Evolutionary conservation across 2,888 invertebrate genomes (phyloP).

Genomic region (Microctonus aethiopoides): DNA sequence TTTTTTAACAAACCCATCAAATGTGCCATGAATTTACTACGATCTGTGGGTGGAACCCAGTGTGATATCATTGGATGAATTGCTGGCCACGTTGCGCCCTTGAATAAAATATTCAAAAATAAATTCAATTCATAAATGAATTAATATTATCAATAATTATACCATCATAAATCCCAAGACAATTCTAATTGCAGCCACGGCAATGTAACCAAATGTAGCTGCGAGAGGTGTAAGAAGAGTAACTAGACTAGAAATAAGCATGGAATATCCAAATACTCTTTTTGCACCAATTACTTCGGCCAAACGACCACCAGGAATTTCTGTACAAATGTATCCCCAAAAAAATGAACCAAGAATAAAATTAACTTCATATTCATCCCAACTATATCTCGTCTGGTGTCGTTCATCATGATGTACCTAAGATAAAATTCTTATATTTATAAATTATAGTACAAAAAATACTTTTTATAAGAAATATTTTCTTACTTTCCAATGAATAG

Average conservation of each 20-base stretch:
- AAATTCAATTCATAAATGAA: slow-evolving; percentile 32
- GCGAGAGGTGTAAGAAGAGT: slow-evolving; percentile 85
- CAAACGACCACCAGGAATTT: slow-evolving; percentile 87
- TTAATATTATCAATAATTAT: slow-evolving; percentile 36
- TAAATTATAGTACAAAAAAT: neutral
- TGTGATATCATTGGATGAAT: slow-evolving; percentile 92
- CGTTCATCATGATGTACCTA: slow-evolving; percentile 6
- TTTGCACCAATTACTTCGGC: slow-evolving; percentile 86
- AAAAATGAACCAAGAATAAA: slow-evolving; percentile 88
- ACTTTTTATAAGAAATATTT: neutral
- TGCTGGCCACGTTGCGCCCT: slow-evolving; percentile 92
- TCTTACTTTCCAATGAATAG: neutral
- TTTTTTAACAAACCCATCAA: slow-evolving; percentile 80
- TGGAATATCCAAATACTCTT: slow-evolving; percentile 88
- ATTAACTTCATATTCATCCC: slow-evolving; percentile 84
- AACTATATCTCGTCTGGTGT: slow-evolving; percentile 72
- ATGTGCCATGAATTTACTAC: slow-evolving; percentile 92
- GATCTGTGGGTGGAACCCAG: slow-evolving; percentile 95
- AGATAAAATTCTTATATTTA: neutral
- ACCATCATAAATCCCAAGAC: slow-evolving; percentile 81
- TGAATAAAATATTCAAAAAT: slow-evolving; percentile 45
- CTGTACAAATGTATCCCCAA: slow-evolving; percentile 92
- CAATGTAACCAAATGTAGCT: slow-evolving; percentile 77
- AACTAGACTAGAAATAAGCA: slow-evolving; percentile 82
- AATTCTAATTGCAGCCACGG: slow-evolving; percentile 79